phyloP scores from a whole-genome alignment of 2,797 vertebrate species.

The Lerista edwardsae region DNA sequence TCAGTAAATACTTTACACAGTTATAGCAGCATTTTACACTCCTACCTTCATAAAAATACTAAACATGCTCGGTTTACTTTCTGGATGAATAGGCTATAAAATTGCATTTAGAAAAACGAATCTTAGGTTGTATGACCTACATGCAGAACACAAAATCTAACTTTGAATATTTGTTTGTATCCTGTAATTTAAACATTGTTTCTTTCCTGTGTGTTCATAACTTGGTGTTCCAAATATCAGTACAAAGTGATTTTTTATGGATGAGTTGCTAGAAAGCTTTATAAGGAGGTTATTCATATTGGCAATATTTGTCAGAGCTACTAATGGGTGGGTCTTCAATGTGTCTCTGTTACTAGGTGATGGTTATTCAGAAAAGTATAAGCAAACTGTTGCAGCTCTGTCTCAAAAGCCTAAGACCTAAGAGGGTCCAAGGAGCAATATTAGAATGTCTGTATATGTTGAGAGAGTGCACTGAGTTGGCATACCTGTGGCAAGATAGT shows the following conservation, averaged over 20 bases:
- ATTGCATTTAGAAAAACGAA: constrained; percentile 48
- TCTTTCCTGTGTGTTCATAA: constrained; percentile 35
- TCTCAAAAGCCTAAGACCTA: not conserved
- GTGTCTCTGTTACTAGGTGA: not conserved
- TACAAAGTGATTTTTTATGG: constrained; percentile 36
- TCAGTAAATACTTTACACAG: constrained; percentile 46
- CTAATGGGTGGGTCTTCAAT: not conserved
- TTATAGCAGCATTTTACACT: constrained; percentile 23
- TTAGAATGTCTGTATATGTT: not conserved
- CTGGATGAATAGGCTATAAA: constrained; percentile 58
- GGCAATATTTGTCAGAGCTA: constrained; percentile 4
- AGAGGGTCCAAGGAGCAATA: not conserved
- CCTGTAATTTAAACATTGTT: constrained; percentile 42
- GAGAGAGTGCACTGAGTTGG: not conserved
- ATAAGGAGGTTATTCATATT: constrained; percentile 15
- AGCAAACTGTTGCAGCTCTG: fast-evolving
- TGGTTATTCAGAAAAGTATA: not conserved
- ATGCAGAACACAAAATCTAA: constrained; percentile 33
- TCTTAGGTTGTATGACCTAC: constrained; percentile 33
- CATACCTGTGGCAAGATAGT: not conserved
- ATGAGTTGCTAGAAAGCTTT: constrained; percentile 35
- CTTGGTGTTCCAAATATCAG: constrained; percentile 30
- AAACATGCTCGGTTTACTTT: constrained; percentile 49
- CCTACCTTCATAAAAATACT: constrained; percentile 45
- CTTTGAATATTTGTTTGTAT: constrained; percentile 49